A percentile compares a stretch with the other conserved stretches of the same genome.
Conservation (phyloP, 1,140 invertebrate genomes). For the Drosophila lacteicornis region DNA sequence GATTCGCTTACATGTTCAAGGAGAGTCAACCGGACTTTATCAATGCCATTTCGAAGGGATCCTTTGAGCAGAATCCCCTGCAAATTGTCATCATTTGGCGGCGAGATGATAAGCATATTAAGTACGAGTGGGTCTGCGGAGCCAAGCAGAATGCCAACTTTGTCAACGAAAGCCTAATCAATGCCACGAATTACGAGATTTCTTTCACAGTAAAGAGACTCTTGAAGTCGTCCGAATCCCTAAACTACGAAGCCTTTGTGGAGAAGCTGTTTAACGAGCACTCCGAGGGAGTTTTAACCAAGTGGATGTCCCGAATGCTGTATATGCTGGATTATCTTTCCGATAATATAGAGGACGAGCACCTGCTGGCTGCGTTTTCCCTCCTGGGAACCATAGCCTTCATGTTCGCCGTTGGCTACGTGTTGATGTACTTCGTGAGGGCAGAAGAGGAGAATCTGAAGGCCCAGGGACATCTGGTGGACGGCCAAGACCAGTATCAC, state of each 20-base stretch:
- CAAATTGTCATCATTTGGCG: constrained; percentile 96
- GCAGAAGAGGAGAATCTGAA: constrained; percentile 92
- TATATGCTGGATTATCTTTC: constrained; percentile 90
- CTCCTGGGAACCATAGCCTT: constrained; percentile 92
- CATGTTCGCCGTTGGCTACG: constrained; percentile 92
- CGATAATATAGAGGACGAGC: constrained; percentile 91
- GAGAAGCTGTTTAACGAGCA: constrained; percentile 91
- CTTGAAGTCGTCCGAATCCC: constrained; percentile 89
- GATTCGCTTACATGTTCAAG: constrained; percentile 92
- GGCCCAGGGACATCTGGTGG: constrained; percentile 85
- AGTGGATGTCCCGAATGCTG: constrained; percentile 88
- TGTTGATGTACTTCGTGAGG: constrained; percentile 94
- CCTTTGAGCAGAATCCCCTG: constrained; percentile 87
- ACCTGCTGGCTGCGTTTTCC: constrained; percentile 92
- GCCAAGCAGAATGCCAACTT: constrained; percentile 84
- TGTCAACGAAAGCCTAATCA: constrained; percentile 87
- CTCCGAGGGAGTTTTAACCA: constrained; percentile 90
- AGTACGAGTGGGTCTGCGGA: constrained; percentile 94
- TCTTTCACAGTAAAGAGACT: constrained; percentile 90
- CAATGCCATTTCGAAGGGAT: constrained; percentile 84
- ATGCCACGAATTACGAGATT: constrained; percentile 90
- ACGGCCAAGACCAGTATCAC: constrained; percentile 66
- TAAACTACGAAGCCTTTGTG: constrained; percentile 90
- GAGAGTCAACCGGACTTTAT: constrained; percentile 82
- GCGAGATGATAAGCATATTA: constrained; percentile 92